Percentiles rank a stretch among this genome's conserved stretches.
These are phyloP conservation scores for Leptinotarsa undecemlineata DNA, from an alignment of 1,140 invertebrate species.

Conservation along the genomic window DNA sequence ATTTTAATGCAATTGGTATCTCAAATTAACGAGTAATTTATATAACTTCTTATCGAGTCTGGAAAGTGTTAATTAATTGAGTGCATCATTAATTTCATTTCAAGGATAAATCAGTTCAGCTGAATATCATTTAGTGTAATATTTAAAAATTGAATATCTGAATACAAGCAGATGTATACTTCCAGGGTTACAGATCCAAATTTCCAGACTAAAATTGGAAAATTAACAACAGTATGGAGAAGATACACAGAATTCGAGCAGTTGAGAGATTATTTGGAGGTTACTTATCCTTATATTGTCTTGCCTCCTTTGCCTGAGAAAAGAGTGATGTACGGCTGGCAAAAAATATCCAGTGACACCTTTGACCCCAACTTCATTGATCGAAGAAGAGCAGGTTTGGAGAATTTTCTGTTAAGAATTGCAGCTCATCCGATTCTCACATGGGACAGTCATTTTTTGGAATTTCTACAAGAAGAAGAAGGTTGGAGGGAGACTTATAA, in stretches of 20 bases:
- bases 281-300: conserved; percentile 77
- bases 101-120: too few species aligned
- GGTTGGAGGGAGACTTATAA: conserved; percentile 78
- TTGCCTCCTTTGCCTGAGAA: conserved; percentile 83
- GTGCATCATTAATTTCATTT: too few species aligned
- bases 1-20: too few species aligned
- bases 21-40: too few species aligned
- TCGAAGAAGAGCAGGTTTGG: conserved; percentile 74
- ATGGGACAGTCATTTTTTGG: conserved; percentile 75
- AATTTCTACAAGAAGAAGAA: conserved; percentile 74
- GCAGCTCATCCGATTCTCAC: conserved; percentile 76
- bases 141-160: neutral
- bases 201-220: conserved; percentile 65
- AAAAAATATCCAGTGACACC: conserved; percentile 75
- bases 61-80: too few species aligned
- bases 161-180: conserved; percentile 11
- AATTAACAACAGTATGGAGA: conserved; percentile 74
- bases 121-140: neutral
- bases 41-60: too few species aligned
- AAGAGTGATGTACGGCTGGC: conserved; percentile 78
- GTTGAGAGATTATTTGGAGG: conserved; percentile 74
- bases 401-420: conserved; percentile 78
- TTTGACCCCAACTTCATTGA: conserved; percentile 88
- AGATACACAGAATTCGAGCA: conserved; percentile 85
- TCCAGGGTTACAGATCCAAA: conserved; percentile 67